Conservation (phyloP, 2,888 invertebrate genomes). For the Synanthedon andrenaeformis region DNA sequence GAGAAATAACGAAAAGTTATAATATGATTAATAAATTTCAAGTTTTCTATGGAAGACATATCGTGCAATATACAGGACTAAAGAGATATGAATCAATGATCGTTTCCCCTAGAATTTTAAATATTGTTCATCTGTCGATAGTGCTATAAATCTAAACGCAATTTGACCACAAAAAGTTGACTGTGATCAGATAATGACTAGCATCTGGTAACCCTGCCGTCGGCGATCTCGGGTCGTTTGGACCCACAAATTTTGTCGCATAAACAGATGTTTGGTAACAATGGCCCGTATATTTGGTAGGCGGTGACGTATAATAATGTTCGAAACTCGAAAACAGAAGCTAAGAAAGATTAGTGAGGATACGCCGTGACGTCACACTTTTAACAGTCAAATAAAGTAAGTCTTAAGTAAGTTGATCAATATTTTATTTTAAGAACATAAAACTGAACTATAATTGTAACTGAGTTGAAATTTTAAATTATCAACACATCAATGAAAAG, state of each 20-base stretch:
- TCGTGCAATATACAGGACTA: no score
- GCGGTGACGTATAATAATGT: conserved; percentile 53
- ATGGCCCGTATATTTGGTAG: conserved; percentile 55
- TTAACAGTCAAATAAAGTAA: neutral
- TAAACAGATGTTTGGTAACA: conserved; percentile 57
- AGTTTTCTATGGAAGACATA: no score
- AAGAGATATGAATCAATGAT: no score
- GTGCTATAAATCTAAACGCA: neutral
- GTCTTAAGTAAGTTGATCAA: no score
- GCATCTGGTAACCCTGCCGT: conserved; percentile 19
- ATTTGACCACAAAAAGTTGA: neutral
- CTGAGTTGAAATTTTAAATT: no score
- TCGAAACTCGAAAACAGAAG: conserved; percentile 22
- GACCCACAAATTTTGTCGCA: conserved; percentile 23
- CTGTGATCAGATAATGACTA: conserved; percentile 13
- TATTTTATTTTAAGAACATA: no score
- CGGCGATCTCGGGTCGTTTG: conserved; percentile 21
- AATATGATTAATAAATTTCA: no score
- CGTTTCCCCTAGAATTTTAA: neutral
- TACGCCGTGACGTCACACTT: conserved; percentile 7
- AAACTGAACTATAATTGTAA: no score
- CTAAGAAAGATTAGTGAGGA: conserved; percentile 27
- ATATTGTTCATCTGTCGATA: neutral
- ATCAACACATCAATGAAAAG: no score
- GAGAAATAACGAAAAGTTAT: no score